Conservation (phyloP, 2,797 vertebrate genomes). For the Sphenodon punctatus region DNA sequence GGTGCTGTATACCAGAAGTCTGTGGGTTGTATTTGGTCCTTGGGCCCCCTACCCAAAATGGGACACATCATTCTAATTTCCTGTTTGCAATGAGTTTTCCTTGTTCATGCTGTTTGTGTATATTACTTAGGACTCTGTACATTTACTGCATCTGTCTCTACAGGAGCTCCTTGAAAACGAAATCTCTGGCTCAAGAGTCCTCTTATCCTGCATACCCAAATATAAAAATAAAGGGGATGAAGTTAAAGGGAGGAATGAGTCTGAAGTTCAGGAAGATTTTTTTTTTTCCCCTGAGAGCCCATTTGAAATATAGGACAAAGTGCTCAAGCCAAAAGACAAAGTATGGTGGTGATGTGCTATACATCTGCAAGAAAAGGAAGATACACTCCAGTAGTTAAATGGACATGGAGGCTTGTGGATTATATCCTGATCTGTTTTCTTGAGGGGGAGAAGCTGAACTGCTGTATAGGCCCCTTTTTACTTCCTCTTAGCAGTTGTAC, state of each 20-base stretch:
- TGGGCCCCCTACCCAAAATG: no score
- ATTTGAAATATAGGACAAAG: slow-evolving; percentile 29
- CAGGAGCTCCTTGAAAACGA: slow-evolving; percentile 33
- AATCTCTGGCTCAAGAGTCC: slow-evolving; percentile 19
- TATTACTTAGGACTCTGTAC: background rate
- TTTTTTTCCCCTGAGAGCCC: background rate
- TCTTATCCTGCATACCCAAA: slow-evolving; percentile 33
- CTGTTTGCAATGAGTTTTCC: background rate
- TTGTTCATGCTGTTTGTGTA: background rate
- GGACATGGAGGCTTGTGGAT: background rate
- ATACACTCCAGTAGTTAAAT: background rate
- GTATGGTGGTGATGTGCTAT: background rate
- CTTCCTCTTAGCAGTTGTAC: background rate
- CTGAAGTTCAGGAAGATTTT: slow-evolving; percentile 30
- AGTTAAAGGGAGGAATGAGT: slow-evolving; percentile 38
- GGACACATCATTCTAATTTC: background rate
- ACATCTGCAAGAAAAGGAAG: background rate
- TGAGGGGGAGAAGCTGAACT: background rate
- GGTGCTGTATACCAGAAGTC: no score
- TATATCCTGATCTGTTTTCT: background rate
- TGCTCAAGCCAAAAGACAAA: slow-evolving; percentile 29
- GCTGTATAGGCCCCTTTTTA: background rate
- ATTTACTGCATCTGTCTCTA: slow-evolving; percentile 46
- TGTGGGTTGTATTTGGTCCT: no score
- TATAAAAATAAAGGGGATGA: slow-evolving; percentile 34